Evolutionary conservation across 2,113 vertebrate species (phyloP).

Genomic region (Scortum barcoo): DNA sequence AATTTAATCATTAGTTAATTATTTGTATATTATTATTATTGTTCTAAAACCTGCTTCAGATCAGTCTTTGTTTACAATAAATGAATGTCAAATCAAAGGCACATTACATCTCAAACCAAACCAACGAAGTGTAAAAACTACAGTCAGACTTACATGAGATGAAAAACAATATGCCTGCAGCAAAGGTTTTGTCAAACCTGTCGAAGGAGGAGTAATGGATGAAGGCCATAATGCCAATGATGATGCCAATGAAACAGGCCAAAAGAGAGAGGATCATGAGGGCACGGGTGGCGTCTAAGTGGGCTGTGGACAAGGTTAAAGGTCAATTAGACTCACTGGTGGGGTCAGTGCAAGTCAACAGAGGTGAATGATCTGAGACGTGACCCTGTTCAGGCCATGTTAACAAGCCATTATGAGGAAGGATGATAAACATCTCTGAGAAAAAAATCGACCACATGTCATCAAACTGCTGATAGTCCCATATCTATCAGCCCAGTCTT

Average conservation of each 20-base stretch:
- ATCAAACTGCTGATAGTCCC: background rate
- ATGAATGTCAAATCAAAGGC: background rate
- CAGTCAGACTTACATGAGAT: slow-evolving; percentile 80
- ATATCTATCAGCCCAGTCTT: background rate
- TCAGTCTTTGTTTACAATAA: background rate
- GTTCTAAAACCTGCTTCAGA: background rate
- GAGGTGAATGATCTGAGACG: slow-evolving; percentile 9
- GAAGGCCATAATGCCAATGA: slow-evolving; percentile 83
- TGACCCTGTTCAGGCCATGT: background rate
- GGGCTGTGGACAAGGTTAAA: slow-evolving; percentile 72
- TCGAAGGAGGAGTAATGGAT: slow-evolving; percentile 82
- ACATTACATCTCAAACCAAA: slow-evolving; percentile 15
- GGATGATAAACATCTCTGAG: background rate
- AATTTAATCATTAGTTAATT: slow-evolving; percentile 15
- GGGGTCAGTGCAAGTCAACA: slow-evolving; percentile 28
- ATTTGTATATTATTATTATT: background rate
- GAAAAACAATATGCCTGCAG: slow-evolving; percentile 84
- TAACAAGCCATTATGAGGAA: slow-evolving; percentile 3
- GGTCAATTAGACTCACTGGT: slow-evolving; percentile 45
- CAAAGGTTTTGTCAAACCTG: slow-evolving; percentile 84
- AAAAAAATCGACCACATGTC: background rate
- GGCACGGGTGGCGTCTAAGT: slow-evolving; percentile 80
- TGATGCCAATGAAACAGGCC: slow-evolving; percentile 81
- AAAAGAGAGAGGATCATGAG: slow-evolving; percentile 84
- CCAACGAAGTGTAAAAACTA: background rate